Evolutionary conservation across 2,888 invertebrate genomes (phyloP).

Genomic region (Tillus elongatus): DNA sequence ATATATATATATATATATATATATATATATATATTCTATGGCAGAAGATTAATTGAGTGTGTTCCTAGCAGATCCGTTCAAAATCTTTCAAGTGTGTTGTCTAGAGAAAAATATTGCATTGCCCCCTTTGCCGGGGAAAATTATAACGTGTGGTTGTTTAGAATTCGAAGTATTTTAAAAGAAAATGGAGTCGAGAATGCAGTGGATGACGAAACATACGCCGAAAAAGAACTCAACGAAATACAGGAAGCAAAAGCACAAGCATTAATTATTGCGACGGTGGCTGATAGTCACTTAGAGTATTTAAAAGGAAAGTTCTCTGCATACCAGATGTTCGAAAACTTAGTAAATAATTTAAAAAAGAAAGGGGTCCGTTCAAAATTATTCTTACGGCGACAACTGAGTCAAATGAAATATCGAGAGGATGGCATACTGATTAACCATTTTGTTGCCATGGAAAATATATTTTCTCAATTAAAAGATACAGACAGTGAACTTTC

Average conservation of each 20-base stretch:
- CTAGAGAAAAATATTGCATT: too few relatives aligned
- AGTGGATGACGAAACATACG: constrained; percentile 8
- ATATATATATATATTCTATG: too few relatives aligned
- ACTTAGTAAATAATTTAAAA: constrained; percentile 10
- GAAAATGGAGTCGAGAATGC: constrained; percentile 9
- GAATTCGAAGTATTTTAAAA: constrained; percentile 8
- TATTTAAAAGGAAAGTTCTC: constrained; percentile 7
- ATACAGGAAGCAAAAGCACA: constrained; percentile 10
- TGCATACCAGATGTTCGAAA: constrained; percentile 11
- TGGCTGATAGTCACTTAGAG: constrained; percentile 12
- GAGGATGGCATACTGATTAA: background rate
- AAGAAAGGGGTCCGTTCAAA: constrained; percentile 6
- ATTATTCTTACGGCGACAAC: constrained; percentile 5
- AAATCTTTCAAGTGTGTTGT: too few relatives aligned
- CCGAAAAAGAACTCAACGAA: background rate
- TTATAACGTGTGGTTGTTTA: constrained; percentile 7
- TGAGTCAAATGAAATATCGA: constrained; percentile 6
- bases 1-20: too few relatives aligned
- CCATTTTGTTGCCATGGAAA: constrained; percentile 6
- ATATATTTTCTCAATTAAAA: constrained; percentile 4
- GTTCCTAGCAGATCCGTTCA: too few relatives aligned
- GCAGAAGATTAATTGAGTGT: too few relatives aligned
- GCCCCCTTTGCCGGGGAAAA: too few relatives aligned
- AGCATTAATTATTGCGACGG: constrained; percentile 8
- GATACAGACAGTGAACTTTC: too few relatives aligned